These are phyloP conservation scores for Cinclus mexicanus DNA, from an alignment of 2,113 vertebrate species.

Conservation along the genomic window DNA sequence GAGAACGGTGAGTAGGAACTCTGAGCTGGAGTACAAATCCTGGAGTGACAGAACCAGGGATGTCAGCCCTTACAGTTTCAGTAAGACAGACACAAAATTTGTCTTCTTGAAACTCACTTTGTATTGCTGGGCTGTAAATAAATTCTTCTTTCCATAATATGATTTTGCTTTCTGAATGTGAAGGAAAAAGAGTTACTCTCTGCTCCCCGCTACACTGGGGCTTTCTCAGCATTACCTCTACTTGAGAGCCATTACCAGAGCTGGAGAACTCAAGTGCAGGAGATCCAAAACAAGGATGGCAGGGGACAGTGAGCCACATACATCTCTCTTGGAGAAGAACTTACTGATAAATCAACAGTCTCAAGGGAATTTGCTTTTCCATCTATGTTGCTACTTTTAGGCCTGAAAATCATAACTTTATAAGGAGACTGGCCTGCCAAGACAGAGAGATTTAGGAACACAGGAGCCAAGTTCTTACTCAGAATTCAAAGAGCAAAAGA, in stretches of 20 bases:
- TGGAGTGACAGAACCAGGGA: not conserved
- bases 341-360: not conserved
- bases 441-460: not conserved
- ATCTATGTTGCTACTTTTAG: not conserved
- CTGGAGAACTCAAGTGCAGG: not conserved
- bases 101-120: not conserved
- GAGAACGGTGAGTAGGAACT: not conserved
- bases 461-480: not conserved
- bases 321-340: not conserved
- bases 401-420: not conserved
- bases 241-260: not conserved
- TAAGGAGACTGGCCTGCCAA: not conserved
- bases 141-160: not conserved
- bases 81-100: not conserved
- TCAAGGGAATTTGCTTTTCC: not conserved
- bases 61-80: not conserved
- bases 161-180: not conserved
- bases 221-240: not conserved
- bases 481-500: not conserved
- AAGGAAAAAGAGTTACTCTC: not conserved
- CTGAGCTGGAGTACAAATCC: not conserved
- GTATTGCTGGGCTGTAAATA: not conserved
- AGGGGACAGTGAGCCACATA: not conserved
- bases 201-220: not conserved
- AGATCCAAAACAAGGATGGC: not conserved